Percentiles rank a stretch among this genome's conserved stretches.
phyloP scores from a whole-genome alignment of 2,888 invertebrate species.

The Antitype chi region DNA sequence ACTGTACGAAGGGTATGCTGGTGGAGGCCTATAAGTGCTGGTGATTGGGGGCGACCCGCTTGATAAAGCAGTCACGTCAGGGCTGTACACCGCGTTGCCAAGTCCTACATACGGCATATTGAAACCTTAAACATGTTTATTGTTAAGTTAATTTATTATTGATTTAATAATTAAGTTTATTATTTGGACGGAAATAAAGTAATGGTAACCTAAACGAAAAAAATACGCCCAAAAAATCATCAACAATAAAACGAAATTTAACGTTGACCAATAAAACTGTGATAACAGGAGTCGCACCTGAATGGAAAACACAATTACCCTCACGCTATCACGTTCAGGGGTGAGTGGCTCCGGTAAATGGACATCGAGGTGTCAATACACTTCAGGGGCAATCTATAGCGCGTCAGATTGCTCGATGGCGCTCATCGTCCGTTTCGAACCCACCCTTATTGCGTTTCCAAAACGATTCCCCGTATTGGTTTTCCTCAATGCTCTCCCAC shows the following conservation, averaged over 20 bases:
- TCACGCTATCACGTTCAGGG: conserved; percentile 70
- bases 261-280: conserved; percentile 60
- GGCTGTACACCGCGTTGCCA: conserved; percentile 1
- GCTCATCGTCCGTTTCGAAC: conserved; percentile 55
- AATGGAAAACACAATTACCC: conserved; percentile 67
- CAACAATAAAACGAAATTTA: conserved; percentile 60
- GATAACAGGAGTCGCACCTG: conserved; percentile 64
- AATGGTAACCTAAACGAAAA: neutral
- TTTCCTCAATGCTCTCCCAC: conserved; percentile 61
- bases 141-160: too few relatives aligned
- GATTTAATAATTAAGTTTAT: neutral
- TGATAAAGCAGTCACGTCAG: conserved; percentile 16
- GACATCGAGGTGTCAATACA: conserved; percentile 68
- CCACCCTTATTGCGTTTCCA: conserved; percentile 67
- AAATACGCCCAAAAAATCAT: conserved; percentile 46
- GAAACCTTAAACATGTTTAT: conserved; percentile 38
- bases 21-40: conserved; percentile 42
- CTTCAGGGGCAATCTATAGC: conserved; percentile 69
- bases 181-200: neutral
- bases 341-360: conserved; percentile 72
- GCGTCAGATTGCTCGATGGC: conserved; percentile 64
- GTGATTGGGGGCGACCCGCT: conserved; percentile 5
- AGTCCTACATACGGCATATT: conserved; percentile 3
- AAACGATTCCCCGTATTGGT: conserved; percentile 65
- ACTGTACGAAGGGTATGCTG: conserved; percentile 38